Percentiles rank a stretch among this genome's conserved stretches.
Conservation (phyloP, 2,888 invertebrate species). For the Macrophya alboannulata region DNA sequence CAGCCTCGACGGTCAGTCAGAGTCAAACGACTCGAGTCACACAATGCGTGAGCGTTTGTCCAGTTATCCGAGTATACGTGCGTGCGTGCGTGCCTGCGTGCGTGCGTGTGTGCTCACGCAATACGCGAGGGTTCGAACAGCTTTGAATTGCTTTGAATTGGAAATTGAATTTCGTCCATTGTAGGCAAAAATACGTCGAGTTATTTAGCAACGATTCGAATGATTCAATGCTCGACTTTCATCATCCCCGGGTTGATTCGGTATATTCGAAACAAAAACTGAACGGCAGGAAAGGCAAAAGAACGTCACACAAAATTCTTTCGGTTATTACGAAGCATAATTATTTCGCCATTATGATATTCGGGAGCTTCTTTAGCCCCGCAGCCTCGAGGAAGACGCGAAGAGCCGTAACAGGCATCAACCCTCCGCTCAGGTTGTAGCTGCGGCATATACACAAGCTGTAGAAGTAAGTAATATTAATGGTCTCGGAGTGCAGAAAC, state of each 20-base stretch:
- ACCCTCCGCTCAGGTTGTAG: slow-evolving; percentile 22
- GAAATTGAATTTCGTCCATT: slow-evolving; percentile 38
- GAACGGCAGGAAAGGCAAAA: not conserved
- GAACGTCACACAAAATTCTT: too few relatives aligned
- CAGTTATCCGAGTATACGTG: not conserved
- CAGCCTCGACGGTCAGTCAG: slow-evolving; percentile 29
- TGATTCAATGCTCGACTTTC: not conserved
- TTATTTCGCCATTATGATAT: not conserved
- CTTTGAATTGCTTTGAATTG: slow-evolving; percentile 49
- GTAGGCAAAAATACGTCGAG: slow-evolving; percentile 22
- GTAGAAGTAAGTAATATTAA: slow-evolving; percentile 79
- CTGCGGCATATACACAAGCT: slow-evolving; percentile 21
- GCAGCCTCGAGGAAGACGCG: not conserved
- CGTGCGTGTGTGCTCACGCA: not conserved
- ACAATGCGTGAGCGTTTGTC: slow-evolving; percentile 26
- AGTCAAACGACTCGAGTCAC: slow-evolving; percentile 51
- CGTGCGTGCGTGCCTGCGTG: not conserved
- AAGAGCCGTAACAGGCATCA: not conserved
- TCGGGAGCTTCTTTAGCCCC: not conserved
- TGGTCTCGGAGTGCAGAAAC: slow-evolving; percentile 69
- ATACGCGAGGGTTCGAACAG: slow-evolving; percentile 35
- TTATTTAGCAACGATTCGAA: slow-evolving; percentile 15
- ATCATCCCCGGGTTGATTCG: not conserved
- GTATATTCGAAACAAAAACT: too few relatives aligned
- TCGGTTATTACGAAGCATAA: not conserved